These are phyloP conservation scores for Psilopsiagon aymara DNA, from an alignment of 2,113 vertebrate genomes.

Conservation along the genomic window DNA sequence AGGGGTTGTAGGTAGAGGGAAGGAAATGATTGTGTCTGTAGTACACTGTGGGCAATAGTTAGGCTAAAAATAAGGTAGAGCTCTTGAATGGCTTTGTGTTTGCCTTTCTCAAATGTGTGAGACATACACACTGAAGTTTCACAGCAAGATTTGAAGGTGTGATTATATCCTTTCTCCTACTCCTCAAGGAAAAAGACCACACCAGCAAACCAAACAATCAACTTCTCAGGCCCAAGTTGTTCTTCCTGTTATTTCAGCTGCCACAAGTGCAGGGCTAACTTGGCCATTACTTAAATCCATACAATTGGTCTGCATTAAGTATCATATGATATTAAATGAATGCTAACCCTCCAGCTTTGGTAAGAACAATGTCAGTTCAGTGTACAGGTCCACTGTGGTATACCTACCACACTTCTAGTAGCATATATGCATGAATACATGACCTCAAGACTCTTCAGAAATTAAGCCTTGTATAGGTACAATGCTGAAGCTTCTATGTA, in stretches of 20 bases:
- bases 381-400: not conserved
- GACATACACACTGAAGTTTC: not conserved
- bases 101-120: not conserved
- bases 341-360: not conserved
- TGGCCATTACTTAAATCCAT: not conserved
- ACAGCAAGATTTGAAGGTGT: not conserved
- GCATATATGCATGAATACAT: not conserved
- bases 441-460: not conserved
- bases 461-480: not conserved
- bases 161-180: not conserved
- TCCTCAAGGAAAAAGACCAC: not conserved
- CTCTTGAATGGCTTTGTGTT: not conserved
- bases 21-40: not conserved
- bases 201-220: not conserved
- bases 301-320: not conserved
- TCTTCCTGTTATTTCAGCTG: slow-evolving; percentile 12
- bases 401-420: not conserved
- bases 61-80: not conserved
- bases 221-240: not conserved
- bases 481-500: not conserved
- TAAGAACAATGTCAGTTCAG: not conserved
- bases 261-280: not conserved
- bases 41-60: not conserved
- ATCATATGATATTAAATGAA: not conserved
- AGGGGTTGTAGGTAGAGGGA: not conserved